Evolutionary conservation across 2,888 invertebrate genomes (phyloP).

Genomic region (Leucophenga montana): DNA sequence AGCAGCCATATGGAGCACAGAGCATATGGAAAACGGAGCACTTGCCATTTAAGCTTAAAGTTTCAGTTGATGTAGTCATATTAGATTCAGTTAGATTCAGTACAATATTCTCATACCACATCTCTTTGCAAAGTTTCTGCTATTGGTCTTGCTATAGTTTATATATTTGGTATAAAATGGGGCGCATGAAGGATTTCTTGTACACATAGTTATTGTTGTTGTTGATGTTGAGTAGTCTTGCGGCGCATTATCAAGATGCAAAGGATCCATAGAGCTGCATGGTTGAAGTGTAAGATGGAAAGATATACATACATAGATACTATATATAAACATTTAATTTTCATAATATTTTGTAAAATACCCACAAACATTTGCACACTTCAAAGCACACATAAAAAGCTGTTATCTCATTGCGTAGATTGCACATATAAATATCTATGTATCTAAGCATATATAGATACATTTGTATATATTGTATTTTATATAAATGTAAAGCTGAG

Average conservation of each 20-base stretch:
- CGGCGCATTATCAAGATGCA: slow-evolving; percentile 10
- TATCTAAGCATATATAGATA: neutral
- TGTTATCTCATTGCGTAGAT: too few species aligned
- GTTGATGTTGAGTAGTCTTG: slow-evolving; percentile 13
- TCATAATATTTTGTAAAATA: slow-evolving; percentile 49
- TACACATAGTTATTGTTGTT: neutral
- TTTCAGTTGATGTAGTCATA: neutral
- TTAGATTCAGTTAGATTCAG: too few species aligned
- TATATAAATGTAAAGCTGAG: slow-evolving; percentile 43
- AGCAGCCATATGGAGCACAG: too few species aligned
- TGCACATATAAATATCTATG: too few species aligned
- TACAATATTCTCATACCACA: too few species aligned
- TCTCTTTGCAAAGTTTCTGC: too few species aligned
- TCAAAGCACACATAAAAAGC: neutral
- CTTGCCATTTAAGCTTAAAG: neutral
- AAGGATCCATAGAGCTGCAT: neutral
- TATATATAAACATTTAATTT: slow-evolving; percentile 49
- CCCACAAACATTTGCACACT: slow-evolving; percentile 30
- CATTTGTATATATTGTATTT: neutral
- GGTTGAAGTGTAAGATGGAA: too few species aligned
- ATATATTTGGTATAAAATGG: neutral
- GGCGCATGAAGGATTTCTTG: neutral
- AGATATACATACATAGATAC: slow-evolving; percentile 14
- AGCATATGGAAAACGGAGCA: too few species aligned
- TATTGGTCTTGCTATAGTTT: neutral